Conservation (phyloP, 2,797 vertebrate genomes). For the Thalassophryne amazonica region DNA sequence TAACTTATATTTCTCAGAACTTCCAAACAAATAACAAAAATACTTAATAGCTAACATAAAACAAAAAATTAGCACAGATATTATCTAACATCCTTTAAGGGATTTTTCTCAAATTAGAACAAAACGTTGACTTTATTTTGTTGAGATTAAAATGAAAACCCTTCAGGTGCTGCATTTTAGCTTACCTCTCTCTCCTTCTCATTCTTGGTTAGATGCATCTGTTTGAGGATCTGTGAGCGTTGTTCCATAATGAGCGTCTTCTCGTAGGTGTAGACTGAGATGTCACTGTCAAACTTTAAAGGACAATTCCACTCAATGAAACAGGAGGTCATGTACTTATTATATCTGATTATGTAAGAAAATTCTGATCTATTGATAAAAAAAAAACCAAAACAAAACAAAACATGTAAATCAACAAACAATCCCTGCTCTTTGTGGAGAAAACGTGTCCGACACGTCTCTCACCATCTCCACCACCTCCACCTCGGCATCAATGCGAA, state of each 20-base stretch:
- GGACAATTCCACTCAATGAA: neutral
- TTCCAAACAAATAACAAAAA: too few species aligned
- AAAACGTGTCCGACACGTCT: slow-evolving; percentile 12
- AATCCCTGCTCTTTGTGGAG: neutral
- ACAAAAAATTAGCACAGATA: too few species aligned
- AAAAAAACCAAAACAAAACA: neutral
- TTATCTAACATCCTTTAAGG: too few species aligned
- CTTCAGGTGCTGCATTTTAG: too few species aligned
- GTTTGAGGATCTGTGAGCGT: slow-evolving; percentile 95
- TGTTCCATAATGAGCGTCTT: slow-evolving; percentile 97
- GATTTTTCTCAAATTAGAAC: too few species aligned
- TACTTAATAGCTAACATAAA: too few species aligned
- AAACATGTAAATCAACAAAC: neutral
- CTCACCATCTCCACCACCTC: slow-evolving; percentile 99
- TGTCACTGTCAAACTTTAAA: slow-evolving; percentile 89
- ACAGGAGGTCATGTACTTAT: neutral
- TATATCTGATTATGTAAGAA: neutral
- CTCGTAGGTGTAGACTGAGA: slow-evolving; percentile 97
- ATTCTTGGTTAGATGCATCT: slow-evolving; percentile 98
- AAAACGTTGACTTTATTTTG: too few species aligned
- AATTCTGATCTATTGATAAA: neutral
- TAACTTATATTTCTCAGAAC: too few species aligned
- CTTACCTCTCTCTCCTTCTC: slow-evolving; percentile 94
- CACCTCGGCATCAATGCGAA: slow-evolving; percentile 91
- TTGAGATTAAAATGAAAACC: too few species aligned